phyloP scores from a whole-genome alignment of 2,113 vertebrate species.

The Anas platyrhynchos region DNA sequence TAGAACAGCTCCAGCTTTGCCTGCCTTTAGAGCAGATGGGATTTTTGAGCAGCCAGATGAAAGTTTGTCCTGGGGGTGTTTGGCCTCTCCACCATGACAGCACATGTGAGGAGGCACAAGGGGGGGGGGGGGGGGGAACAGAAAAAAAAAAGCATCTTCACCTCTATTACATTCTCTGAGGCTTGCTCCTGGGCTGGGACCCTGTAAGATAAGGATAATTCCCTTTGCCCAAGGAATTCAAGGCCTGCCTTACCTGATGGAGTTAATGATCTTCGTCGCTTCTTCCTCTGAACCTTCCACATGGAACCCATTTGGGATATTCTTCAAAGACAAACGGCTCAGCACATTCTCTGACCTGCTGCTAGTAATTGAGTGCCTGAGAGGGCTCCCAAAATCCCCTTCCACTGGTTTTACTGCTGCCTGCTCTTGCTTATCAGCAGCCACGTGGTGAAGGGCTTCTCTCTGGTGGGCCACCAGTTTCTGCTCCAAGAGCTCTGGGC shows the following conservation, averaged over 20 bases:
- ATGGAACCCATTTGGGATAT: constrained; percentile 90
- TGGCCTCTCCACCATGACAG: neutral
- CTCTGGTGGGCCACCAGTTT: constrained; percentile 66
- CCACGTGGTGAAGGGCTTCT: constrained; percentile 76
- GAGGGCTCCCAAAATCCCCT: constrained; percentile 84
- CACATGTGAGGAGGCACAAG: neutral
- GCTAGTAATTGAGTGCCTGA: constrained; percentile 90
- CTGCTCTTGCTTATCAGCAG: constrained; percentile 79
- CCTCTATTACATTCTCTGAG: neutral
- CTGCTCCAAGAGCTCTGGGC: constrained; percentile 85
- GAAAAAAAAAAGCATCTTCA: neutral
- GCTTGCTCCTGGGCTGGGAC: neutral
- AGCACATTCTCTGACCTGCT: constrained; percentile 94
- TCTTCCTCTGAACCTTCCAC: constrained; percentile 76
- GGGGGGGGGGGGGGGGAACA: neutral
- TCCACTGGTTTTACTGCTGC: constrained; percentile 57
- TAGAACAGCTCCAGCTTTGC: neutral
- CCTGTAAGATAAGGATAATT: neutral
- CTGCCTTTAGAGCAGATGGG: neutral
- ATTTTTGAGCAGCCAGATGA: neutral
- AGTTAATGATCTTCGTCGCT: constrained; percentile 84
- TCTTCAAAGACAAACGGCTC: constrained; percentile 85
- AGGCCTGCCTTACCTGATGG: constrained; percentile 84
- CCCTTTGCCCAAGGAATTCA: neutral
- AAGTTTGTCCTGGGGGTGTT: neutral